Percentiles rank a stretch among this genome's conserved stretches.
Conservation (phyloP, 2,888 invertebrate genomes). For the Cephus runcator region DNA sequence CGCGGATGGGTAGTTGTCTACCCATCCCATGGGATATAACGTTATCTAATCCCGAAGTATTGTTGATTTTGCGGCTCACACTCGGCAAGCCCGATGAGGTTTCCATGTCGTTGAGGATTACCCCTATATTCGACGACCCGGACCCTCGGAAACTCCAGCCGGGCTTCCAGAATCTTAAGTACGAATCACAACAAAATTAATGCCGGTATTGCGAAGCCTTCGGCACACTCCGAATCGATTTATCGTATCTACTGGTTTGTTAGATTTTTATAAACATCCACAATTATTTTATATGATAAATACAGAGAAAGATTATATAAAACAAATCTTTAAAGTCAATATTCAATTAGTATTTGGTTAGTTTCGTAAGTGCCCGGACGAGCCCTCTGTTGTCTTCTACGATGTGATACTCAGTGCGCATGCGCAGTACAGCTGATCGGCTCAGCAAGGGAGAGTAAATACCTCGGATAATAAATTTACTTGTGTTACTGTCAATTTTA, state of each 20-base stretch:
- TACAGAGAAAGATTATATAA: not conserved
- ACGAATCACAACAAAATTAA: conserved; percentile 22
- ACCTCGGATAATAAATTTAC: not conserved
- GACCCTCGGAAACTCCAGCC: not conserved
- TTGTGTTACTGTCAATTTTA: not conserved
- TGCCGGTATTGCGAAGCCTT: not conserved
- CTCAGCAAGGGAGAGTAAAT: not conserved
- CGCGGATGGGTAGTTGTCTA: not conserved
- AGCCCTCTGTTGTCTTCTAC: not conserved
- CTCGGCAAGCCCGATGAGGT: conserved; percentile 53
- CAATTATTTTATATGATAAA: not conserved
- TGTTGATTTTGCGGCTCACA: conserved; percentile 54
- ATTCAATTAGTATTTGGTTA: not conserved
- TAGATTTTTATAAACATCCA: not conserved
- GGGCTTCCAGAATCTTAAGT: not conserved
- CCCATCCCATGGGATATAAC: conserved; percentile 8
- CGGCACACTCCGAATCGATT: not conserved
- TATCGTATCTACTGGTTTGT: not conserved
- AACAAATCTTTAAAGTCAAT: not conserved
- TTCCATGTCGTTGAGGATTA: conserved; percentile 56
- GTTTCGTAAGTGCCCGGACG: not conserved
- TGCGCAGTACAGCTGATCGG: no score
- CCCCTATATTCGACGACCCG: conserved; percentile 20
- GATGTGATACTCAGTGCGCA: not conserved
- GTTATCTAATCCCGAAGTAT: conserved; percentile 47